Conservation (phyloP, 2,888 invertebrate species). For the Scaptomyza cyrtandrae region DNA sequence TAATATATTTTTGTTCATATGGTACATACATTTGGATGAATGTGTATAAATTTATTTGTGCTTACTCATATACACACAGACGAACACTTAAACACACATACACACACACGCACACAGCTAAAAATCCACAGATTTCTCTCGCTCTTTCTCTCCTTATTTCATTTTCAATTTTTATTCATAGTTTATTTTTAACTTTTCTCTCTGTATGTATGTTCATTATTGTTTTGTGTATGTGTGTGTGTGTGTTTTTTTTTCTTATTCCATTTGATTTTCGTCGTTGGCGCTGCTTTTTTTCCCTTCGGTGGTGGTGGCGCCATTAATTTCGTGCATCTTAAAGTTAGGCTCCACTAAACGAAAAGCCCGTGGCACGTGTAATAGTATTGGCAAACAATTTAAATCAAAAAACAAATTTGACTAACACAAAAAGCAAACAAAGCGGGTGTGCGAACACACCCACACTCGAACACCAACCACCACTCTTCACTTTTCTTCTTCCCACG, state of each 20-base stretch:
- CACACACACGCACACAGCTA: constrained; percentile 17
- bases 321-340: constrained; percentile 39
- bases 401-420: constrained; percentile 12
- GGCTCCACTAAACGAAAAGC: constrained; percentile 5
- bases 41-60: constrained; percentile 13
- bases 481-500: too few relatives aligned
- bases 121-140: constrained; percentile 59
- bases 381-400: constrained; percentile 47
- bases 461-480: background rate
- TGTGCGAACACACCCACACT: constrained; percentile 5
- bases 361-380: constrained; percentile 40
- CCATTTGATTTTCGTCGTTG: constrained; percentile 36
- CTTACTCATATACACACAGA: constrained; percentile 40
- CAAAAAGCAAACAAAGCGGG: constrained; percentile 8
- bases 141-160: constrained; percentile 29
- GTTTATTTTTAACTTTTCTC: constrained; percentile 82
- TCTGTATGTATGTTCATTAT: constrained; percentile 48
- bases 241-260: constrained; percentile 37
- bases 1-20: constrained; percentile 21
- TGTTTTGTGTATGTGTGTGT: constrained; percentile 34
- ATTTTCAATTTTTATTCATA: constrained; percentile 65
- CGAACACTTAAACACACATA: constrained; percentile 17
- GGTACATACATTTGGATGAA: constrained; percentile 9
- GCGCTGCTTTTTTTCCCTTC: constrained; percentile 7
- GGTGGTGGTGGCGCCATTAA: constrained; percentile 12